Evolutionary conservation across 2,888 invertebrate genomes (phyloP), one percentile per base, ranked within the genome.

Genomic region (Ornithoptera alexandrae): DNA sequence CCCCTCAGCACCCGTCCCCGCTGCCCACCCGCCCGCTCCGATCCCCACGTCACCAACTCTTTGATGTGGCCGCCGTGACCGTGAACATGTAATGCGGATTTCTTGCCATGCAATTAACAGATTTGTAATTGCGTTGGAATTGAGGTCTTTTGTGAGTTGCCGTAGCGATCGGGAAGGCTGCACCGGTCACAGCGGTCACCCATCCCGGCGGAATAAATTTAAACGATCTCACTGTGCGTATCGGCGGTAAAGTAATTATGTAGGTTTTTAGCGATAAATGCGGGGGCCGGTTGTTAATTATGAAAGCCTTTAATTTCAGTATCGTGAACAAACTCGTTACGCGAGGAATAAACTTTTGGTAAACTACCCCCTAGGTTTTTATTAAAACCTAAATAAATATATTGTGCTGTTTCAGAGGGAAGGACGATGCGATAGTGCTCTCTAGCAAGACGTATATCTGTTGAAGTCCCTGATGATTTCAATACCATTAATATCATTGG

Each of bases 21-120:
- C 73, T 63, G 12, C 53, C 53, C 53, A 12, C 39, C 39, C 8
- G 4, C 8, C 8, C 7, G 39, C 39, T 39, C 39, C 39, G 39
- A 10, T 10, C 39, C 39, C 39, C 39, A 72, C 72, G 74, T 53
- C 64, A 42, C n/a, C 63, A 67, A 90, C 90, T 90, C 90, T 91
- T 91, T 91, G 91, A 91, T 89, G 91, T 88, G 88, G 88, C 83
- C 82, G 80, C 85, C 84, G 85, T 86, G 90, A 88, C 90, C 91
- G 87, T 89, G 89, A 90, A 89, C 88, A 84, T 85, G 84, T 83
- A 82, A 84, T 82, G 84, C 81, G 85, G 86, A 88, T 89, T 86
- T 87, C 86, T 84, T 84, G 81, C 84, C 81, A 79, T 78, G 82
- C 85, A 83, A 88, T 89, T 87, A 87, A 81, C 82, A 83, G 78